Conservation (phyloP, 2,888 invertebrate genomes). For the Crioceris asparagi region DNA sequence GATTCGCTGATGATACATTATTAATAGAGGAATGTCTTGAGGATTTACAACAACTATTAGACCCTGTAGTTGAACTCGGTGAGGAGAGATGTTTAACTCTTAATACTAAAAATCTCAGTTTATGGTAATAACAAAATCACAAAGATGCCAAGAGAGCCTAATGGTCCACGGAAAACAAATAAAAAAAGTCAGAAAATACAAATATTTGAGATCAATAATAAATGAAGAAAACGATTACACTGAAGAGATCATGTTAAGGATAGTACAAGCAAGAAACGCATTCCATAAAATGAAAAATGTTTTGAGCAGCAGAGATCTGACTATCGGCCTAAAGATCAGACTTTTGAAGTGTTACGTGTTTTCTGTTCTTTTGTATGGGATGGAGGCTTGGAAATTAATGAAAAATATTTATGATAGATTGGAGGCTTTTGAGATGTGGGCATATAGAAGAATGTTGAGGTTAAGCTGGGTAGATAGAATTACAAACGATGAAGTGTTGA, state of each 20-base stretch:
- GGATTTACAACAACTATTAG: too few species aligned
- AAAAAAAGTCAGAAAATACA: conserved; percentile 6
- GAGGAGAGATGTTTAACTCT: not conserved
- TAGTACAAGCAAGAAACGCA: conserved; percentile 7
- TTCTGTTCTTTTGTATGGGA: conserved; percentile 4
- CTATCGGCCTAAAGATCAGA: conserved; percentile 5
- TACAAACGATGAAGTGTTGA: too few species aligned
- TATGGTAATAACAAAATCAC: conserved; percentile 1
- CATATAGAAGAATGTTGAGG: conserved; percentile 5
- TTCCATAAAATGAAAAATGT: conserved; percentile 9
- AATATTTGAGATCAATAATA: conserved; percentile 6
- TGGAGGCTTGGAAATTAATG: conserved; percentile 5
- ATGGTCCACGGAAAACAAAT: not conserved
- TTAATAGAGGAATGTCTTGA: not conserved
- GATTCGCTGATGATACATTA: not conserved
- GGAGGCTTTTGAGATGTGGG: conserved; percentile 4
- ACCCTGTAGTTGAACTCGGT: too few species aligned
- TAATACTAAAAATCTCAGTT: too few species aligned
- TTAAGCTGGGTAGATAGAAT: conserved; percentile 6
- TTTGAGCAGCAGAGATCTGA: conserved; percentile 10
- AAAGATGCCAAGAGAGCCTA: not conserved
- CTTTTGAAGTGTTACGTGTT: conserved; percentile 6
- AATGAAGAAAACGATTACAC: conserved; percentile 8
- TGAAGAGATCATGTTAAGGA: conserved; percentile 9
- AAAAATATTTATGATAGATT: too few species aligned